phyloP scores from a whole-genome alignment of 1,140 invertebrate genomes.

The Holotrichia oblita region DNA sequence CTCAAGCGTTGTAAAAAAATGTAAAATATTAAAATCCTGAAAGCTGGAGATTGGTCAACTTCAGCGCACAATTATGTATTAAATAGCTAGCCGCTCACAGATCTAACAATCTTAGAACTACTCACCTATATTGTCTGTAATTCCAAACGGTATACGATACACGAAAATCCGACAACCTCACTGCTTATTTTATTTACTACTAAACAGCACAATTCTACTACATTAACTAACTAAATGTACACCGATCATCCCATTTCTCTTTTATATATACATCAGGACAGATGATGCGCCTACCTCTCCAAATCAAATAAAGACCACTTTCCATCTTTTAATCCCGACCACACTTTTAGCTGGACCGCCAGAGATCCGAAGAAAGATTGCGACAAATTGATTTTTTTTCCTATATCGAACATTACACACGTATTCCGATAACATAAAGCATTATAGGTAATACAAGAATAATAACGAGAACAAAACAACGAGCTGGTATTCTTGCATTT shows the following conservation, averaged over 20 bases:
- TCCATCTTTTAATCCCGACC: slow-evolving; percentile 16
- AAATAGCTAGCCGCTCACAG: not conserved
- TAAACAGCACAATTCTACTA: slow-evolving; percentile 35
- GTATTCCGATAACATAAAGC: not conserved
- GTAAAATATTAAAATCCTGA: too few relatives aligned
- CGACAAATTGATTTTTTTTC: slow-evolving; percentile 29
- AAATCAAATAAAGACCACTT: slow-evolving; percentile 40
- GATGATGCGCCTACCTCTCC: slow-evolving; percentile 43
- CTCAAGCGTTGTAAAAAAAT: too few relatives aligned
- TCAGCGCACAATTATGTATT: not conserved
- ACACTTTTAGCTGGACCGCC: not conserved
- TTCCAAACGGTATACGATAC: slow-evolving; percentile 11
- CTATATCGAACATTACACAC: not conserved
- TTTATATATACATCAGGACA: slow-evolving; percentile 45
- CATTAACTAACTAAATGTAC: slow-evolving; percentile 45
- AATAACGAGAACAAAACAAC: not conserved
- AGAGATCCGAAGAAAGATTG: slow-evolving; percentile 22
- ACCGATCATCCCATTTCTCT: slow-evolving; percentile 44
- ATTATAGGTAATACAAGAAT: not conserved
- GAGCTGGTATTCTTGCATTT: not conserved
- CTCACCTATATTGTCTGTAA: slow-evolving; percentile 18
- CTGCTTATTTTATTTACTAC: slow-evolving; percentile 22
- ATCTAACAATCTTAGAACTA: not conserved
- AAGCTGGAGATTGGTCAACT: too few relatives aligned
- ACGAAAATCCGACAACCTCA: slow-evolving; percentile 15